phyloP scores from a whole-genome alignment of 2,888 invertebrate species.

The Sipha maydis region DNA sequence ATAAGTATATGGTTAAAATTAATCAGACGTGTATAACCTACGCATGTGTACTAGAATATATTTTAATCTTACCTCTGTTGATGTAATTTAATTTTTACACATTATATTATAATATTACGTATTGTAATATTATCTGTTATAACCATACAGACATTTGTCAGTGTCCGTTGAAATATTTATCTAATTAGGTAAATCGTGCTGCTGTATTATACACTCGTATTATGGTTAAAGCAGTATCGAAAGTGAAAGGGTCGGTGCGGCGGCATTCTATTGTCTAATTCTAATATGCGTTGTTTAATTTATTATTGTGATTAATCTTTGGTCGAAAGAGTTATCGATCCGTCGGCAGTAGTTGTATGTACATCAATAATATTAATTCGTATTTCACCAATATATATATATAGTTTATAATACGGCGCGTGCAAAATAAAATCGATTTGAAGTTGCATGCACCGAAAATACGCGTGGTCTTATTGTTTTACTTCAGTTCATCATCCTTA shows the following conservation, averaged over 20 bases:
- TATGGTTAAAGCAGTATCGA: not conserved
- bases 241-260: not conserved
- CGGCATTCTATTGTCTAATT: not conserved
- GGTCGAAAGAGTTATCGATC: not conserved
- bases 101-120: not conserved
- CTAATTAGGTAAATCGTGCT: not conserved
- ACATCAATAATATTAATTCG: not conserved
- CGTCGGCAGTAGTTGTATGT: not conserved
- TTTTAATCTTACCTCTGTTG: not conserved
- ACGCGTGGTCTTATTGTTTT: not conserved
- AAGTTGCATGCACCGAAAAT: not conserved
- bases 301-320: not conserved
- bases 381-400: not conserved
- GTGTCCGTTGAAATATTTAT: not conserved
- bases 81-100: too few relatives aligned
- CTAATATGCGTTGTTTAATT: not conserved
- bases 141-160: not conserved
- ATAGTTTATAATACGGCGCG: not conserved
- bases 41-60: not conserved
- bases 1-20: not conserved
- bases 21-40: not conserved
- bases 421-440: not conserved
- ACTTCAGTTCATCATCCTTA: not conserved
- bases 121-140: too few relatives aligned
- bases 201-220: not conserved